A percentile compares a stretch with the other conserved stretches of the same genome.
phyloP scores from a whole-genome alignment of 2,888 invertebrate genomes.

The Lepidochrysops patricia region DNA sequence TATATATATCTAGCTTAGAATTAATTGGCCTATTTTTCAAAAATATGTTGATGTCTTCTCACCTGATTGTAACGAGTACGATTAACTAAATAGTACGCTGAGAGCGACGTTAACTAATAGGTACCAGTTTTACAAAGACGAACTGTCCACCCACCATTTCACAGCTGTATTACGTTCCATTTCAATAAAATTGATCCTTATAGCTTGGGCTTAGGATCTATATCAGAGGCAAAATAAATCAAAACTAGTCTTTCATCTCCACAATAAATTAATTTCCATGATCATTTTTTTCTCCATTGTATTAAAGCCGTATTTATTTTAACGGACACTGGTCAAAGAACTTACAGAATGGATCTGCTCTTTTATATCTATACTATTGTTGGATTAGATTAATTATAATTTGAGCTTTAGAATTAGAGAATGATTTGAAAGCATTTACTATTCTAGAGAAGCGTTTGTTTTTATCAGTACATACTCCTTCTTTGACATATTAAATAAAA shows the following conservation, averaged over 20 bases:
- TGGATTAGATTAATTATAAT: not conserved
- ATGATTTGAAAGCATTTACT: not conserved
- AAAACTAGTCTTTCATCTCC: conserved; percentile 67
- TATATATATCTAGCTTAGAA: no score
- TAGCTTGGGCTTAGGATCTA: no score
- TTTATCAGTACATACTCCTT: no score
- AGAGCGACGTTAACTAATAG: conserved; percentile 71
- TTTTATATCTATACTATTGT: not conserved
- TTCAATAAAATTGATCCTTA: no score
- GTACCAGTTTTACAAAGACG: conserved; percentile 73
- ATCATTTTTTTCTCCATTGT: conserved; percentile 68
- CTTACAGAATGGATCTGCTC: conserved; percentile 22
- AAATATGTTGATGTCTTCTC: conserved; percentile 12
- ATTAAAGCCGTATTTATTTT: conserved; percentile 59
- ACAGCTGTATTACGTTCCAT: no score
- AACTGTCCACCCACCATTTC: conserved; percentile 72
- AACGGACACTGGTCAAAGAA: conserved; percentile 66
- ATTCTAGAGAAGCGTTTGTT: not conserved
- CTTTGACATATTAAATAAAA: no score
- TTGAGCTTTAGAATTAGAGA: not conserved
- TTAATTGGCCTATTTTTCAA: not conserved
- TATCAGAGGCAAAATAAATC: no score
- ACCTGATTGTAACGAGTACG: conserved; percentile 21
- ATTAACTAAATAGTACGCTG: conserved; percentile 58
- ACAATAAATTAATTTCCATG: conserved; percentile 72